phyloP scores from a whole-genome alignment of 2,888 invertebrate species.

The Chesias legatella region DNA sequence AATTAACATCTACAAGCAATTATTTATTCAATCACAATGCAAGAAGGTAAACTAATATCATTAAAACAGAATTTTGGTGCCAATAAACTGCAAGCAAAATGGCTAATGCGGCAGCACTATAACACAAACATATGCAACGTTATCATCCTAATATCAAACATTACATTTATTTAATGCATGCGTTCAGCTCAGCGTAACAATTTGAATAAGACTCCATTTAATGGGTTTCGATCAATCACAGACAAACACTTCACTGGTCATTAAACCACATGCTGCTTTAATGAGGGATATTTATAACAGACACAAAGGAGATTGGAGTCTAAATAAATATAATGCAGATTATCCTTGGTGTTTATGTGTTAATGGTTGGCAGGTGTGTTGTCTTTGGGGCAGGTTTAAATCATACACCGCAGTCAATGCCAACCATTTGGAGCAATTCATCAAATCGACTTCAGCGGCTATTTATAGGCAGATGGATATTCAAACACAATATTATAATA shows the following conservation, averaged over 20 bases:
- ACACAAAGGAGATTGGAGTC: constrained; percentile 3
- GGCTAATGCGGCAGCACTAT: constrained; percentile 9
- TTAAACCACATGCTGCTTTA: constrained; percentile 10
- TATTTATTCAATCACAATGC: constrained; percentile 13
- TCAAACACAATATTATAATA: constrained; percentile 27
- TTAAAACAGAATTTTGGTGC: constrained; percentile 16
- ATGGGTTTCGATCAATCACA: constrained; percentile 19
- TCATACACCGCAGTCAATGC: constrained; percentile 12
- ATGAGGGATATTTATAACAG: neutral
- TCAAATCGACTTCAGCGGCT: constrained; percentile 30
- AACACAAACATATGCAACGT: neutral
- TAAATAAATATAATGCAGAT: constrained; percentile 4
- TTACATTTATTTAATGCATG: constrained; percentile 15
- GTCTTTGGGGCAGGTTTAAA: constrained; percentile 1
- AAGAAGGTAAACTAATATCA: constrained; percentile 15
- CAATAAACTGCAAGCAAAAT: constrained; percentile 16
- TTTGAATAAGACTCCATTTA: constrained; percentile 12
- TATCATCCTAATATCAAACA: neutral
- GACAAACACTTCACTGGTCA: constrained; percentile 14
- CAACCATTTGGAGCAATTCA: constrained; percentile 27
- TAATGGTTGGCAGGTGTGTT: constrained; percentile 3
- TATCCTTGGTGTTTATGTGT: constrained; percentile 2
- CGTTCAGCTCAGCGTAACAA: constrained; percentile 11
- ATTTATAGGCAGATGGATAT: constrained; percentile 38
- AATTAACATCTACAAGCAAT: constrained; percentile 12